Evolutionary conservation across 2,797 vertebrate species (phyloP), one percentile per base, ranked within the genome.

Genomic region (Echiichthys vipera): DNA sequence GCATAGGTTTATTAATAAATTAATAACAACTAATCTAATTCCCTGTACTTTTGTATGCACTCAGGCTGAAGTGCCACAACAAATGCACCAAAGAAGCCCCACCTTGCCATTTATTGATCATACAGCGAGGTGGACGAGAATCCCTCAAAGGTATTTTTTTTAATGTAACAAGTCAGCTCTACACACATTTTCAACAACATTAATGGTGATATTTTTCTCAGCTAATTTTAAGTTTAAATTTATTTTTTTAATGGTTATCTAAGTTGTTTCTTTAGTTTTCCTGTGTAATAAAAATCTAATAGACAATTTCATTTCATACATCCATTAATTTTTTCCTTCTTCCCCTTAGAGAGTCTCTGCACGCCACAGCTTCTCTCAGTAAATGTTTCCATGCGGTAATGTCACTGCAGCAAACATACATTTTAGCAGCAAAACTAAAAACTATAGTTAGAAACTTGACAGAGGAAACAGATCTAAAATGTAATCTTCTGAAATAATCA

Each of bases 1-100:
- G 14, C 56, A 49, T 24, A 10, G 7, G 2, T 66, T 49, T 63
- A 61, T 32, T 0, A 67, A 73, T 51, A 37, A 63, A 57, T 2
- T 22, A 7, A 58, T 39, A 50, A 43, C 49, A 22, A 17, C 27
- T 62, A 50, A 68, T 22, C n/a, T 25, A 30, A 51, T 59, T 27
- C 8, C 27, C 30, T 62, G 36, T 67, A 4, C 22, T 34, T 56
- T 40, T 72, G 0, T 71, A 6, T 72, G 11, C 45, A 57, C 47
- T 63, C 68, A 99, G 98, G 95, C 95, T 99, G 96, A 99, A 99
- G 96, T 99, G 98, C 96, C 98, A 99, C 95, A 99, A 99, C 95
- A 99, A 99, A 97, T 99, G 98, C 96, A 99, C 98, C 97, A 99
- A 99, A 98, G 98, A 99, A 96, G 98, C 98, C 74, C 98, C 98